These are phyloP conservation scores for Patella depressa DNA, from an alignment of 2,888 invertebrate species.

Conservation along the genomic window DNA sequence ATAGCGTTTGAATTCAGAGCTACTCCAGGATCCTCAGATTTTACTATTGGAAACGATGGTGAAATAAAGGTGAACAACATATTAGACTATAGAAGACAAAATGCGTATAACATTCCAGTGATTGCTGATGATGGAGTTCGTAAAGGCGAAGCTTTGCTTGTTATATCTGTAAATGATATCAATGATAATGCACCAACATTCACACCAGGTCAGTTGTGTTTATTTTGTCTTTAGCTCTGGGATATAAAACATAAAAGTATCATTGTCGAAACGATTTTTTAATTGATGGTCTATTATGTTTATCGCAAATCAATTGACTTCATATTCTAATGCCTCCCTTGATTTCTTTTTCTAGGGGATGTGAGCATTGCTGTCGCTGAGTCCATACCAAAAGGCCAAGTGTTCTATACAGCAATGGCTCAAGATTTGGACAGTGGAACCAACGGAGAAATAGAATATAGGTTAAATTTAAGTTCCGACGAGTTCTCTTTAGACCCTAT, in stretches of 20 bases:
- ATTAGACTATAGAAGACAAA: constrained; percentile 87
- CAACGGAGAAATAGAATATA: constrained; percentile 87
- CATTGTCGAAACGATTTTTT: no score
- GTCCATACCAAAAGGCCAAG: background rate
- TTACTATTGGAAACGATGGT: constrained; percentile 83
- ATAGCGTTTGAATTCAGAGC: background rate
- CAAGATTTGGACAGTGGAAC: constrained; percentile 88
- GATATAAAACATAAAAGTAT: no score
- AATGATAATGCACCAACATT: constrained; percentile 84
- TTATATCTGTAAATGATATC: constrained; percentile 88
- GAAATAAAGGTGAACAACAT: constrained; percentile 87
- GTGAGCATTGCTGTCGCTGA: background rate
- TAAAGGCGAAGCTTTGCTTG: constrained; percentile 81
- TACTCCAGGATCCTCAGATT: constrained; percentile 18
- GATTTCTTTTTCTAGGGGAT: background rate
- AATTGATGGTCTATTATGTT: no score
- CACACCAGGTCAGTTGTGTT: constrained; percentile 67
- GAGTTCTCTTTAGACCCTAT: constrained; percentile 34
- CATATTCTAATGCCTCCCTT: no score
- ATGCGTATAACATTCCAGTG: constrained; percentile 86
- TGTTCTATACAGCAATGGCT: constrained; percentile 82
- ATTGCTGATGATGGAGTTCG: constrained; percentile 75
- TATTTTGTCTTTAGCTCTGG: no score
- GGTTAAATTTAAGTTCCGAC: constrained; percentile 63
- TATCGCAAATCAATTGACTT: no score